Conservation (phyloP, 30 jellyfish, hydroid and myxozoan genomes). For the Clytia hemisphaerica region DNA sequence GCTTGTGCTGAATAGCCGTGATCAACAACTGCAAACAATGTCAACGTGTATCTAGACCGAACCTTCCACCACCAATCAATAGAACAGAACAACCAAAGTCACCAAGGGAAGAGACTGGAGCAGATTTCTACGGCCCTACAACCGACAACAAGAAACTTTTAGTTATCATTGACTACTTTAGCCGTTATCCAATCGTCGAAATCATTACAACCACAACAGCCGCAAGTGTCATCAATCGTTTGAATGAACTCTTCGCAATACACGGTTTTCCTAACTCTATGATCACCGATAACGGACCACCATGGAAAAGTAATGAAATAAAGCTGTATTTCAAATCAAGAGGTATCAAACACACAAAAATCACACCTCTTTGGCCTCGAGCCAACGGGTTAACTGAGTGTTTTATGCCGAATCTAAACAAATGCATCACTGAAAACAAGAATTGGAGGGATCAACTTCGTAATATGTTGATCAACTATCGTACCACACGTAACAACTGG, state of each 20-base stretch:
- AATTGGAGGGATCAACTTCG: too few relatives aligned
- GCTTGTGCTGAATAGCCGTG: too few relatives aligned
- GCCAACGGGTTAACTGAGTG: not conserved
- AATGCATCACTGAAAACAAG: too few relatives aligned
- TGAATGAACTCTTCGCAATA: not conserved
- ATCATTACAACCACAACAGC: not conserved
- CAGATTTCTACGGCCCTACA: slow-evolving; percentile 28
- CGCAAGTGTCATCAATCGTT: not conserved
- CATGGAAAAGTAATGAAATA: not conserved
- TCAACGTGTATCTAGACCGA: too few relatives aligned
- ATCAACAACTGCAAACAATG: too few relatives aligned
- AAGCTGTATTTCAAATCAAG: not conserved
- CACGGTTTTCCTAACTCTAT: not conserved
- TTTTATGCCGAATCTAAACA: too few relatives aligned
- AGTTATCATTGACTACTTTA: not conserved
- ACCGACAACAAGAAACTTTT: not conserved
- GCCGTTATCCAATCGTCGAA: not conserved
- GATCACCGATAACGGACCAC: not conserved
- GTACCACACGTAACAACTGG: too few relatives aligned
- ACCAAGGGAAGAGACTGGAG: slow-evolving; percentile 14
- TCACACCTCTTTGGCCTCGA: not conserved
- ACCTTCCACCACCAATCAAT: slow-evolving; percentile 5
- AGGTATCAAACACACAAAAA: not conserved
- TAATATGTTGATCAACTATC: too few relatives aligned
- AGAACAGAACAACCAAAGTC: not conserved